phyloP scores from a whole-genome alignment of 1,140 invertebrate species.

The Drosophila sulfurigaster region DNA sequence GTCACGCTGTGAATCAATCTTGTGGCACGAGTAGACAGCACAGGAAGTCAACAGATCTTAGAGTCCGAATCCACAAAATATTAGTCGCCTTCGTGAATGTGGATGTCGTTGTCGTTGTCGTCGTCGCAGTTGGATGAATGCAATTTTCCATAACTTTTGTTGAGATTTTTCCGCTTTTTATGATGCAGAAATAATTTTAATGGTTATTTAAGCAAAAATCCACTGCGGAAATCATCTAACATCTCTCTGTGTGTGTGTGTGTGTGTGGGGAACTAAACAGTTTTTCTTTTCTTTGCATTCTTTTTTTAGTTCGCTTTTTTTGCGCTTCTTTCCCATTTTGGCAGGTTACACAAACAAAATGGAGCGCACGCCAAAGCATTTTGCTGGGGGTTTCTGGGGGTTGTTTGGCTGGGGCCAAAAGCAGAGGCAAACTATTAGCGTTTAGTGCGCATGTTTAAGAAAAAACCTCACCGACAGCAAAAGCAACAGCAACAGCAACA shows the following conservation, averaged over 20 bases:
- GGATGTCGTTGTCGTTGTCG: not conserved
- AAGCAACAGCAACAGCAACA: too few relatives aligned
- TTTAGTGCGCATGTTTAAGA: constrained; percentile 81
- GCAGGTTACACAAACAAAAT: constrained; percentile 66
- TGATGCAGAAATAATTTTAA: constrained; percentile 57
- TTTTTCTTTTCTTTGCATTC: not conserved
- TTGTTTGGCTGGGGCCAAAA: constrained; percentile 42
- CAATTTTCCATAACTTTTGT: constrained; percentile 59
- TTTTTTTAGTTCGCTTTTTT: not conserved
- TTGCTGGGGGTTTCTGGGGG: constrained; percentile 50
- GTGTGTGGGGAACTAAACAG: not conserved
- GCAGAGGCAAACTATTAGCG: constrained; percentile 71
- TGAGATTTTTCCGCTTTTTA: constrained; percentile 52
- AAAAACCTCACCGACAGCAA: constrained; percentile 59
- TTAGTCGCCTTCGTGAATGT: not conserved
- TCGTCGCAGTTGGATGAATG: constrained; percentile 26
- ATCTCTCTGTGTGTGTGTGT: constrained; percentile 13
- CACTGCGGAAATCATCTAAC: constrained; percentile 34
- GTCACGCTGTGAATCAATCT: constrained; percentile 84
- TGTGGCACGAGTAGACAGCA: constrained; percentile 50
- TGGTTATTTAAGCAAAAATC: constrained; percentile 58
- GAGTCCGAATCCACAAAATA: constrained; percentile 10
- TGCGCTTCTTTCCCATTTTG: constrained; percentile 7
- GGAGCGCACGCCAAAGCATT: constrained; percentile 58
- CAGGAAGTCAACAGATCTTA: constrained; percentile 65